phyloP scores from a whole-genome alignment of 2,888 invertebrate genomes.

The Tuta absoluta region DNA sequence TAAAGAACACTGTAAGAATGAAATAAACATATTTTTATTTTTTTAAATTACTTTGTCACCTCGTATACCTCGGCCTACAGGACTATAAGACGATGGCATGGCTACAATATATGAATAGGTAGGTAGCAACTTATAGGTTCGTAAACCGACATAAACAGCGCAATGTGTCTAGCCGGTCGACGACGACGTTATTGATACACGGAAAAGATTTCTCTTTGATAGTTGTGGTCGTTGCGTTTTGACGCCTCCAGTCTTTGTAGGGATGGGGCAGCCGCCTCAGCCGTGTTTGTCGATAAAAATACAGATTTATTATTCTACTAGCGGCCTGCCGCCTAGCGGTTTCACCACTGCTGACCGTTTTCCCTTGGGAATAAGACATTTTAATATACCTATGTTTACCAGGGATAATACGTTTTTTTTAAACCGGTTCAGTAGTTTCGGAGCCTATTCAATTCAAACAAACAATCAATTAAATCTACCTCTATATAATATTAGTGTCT shows the following conservation, averaged over 20 bases:
- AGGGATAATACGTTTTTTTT: too few relatives aligned
- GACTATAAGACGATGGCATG: neutral
- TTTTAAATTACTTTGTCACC: too few relatives aligned
- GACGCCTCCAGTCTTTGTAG: conserved; percentile 58
- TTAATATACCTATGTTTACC: too few relatives aligned
- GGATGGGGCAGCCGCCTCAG: conserved; percentile 36
- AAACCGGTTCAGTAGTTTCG: too few relatives aligned
- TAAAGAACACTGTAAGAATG: too few relatives aligned
- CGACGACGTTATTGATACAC: conserved; percentile 77
- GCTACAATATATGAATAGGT: neutral
- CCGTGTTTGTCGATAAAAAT: conserved; percentile 7
- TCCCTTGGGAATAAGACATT: too few relatives aligned
- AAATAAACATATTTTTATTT: too few relatives aligned
- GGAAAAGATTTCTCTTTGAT: conserved; percentile 83
- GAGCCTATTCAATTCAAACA: too few relatives aligned
- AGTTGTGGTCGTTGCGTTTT: conserved; percentile 77
- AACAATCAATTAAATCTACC: too few relatives aligned
- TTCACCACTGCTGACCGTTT: too few relatives aligned
- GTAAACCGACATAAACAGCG: conserved; percentile 54
- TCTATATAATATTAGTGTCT: too few relatives aligned
- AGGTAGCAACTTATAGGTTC: neutral
- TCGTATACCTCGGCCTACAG: neutral
- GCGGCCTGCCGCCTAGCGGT: too few relatives aligned
- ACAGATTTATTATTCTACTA: neutral
- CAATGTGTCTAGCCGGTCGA: conserved; percentile 68